These are phyloP conservation scores for Engystomops pustulosus DNA, from an alignment of 2,113 vertebrate genomes.

Conservation along the genomic window DNA sequence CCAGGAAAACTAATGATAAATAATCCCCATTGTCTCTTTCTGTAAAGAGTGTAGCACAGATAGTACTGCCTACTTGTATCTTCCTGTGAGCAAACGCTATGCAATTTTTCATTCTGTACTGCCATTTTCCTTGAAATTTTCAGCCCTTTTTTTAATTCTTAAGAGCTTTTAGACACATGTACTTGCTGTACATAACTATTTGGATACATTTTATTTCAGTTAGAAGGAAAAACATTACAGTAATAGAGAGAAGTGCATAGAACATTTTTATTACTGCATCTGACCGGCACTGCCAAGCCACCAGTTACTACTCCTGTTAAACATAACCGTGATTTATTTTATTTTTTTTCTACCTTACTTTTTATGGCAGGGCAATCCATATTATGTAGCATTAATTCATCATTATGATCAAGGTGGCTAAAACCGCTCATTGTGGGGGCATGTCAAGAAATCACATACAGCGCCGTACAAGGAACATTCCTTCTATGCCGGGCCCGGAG, in stretches of 20 bases:
- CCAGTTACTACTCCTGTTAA: slow-evolving; percentile 15
- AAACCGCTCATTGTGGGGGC: slow-evolving; percentile 24
- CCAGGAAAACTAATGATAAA: too few relatives aligned
- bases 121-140: too few relatives aligned
- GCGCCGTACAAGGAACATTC: slow-evolving; percentile 37
- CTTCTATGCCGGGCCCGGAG: slow-evolving; percentile 23
- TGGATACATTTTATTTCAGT: background rate
- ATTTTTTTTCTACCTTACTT: slow-evolving; percentile 19
- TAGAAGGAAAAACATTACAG: background rate
- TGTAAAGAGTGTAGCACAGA: background rate
- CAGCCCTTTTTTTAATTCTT: background rate
- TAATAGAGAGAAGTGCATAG: slow-evolving; percentile 9
- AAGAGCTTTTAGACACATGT: background rate
- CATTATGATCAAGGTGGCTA: slow-evolving; percentile 34
- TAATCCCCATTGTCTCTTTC: background rate
- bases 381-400: slow-evolving; percentile 36
- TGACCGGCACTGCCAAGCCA: slow-evolving; percentile 46
- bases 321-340: slow-evolving; percentile 40
- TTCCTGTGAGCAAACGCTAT: too few relatives aligned
- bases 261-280: slow-evolving; percentile 34
- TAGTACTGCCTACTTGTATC: background rate
- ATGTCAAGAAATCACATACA: slow-evolving; percentile 42
- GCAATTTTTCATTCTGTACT: too few relatives aligned
- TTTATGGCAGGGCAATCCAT: slow-evolving; percentile 36
- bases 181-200: background rate